Base-by-base conservation (phyloP, 2,888 invertebrate species). In the Pardosa pseudoannulata region DNA sequence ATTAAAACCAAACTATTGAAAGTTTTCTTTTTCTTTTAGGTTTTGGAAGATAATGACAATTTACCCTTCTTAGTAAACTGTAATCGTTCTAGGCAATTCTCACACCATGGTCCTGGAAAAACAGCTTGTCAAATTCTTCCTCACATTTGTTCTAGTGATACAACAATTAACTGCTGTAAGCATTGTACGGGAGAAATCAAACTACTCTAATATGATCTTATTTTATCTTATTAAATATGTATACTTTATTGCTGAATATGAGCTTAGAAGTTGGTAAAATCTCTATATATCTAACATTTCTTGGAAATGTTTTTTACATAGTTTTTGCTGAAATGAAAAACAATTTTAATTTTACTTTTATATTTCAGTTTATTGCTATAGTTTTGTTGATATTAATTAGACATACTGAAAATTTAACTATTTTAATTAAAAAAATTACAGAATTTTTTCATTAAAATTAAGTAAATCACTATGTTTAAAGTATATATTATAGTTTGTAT, bases 101-200 rank as follows among this genome's bases (percentile, higher is more conserved):
- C 28, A 31, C 23, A 32, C 0, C 31, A 19, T 31, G 56, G 31
- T 3, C 72, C 56, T n/a, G 72, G 72, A 11, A 28, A 46, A 16
- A 72, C 31, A 56, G 72, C 72, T 31, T 72, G 72, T 32, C 50
- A 56, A 56, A n/a, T 72, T n/a, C 56, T 72, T 29, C 72, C 72
- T 50, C 72, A 72, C 56, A 23, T 56, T 11, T 72, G 72, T 56
- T 9, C 50, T 6, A 56, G 19, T 29, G 72, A 72, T 19, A 27
- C 72, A 16, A 72, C 72, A 13, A 56, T 72, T 6, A 72, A 72
- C 56, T 72, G 72, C 27, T 72, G 72, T 23, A 56, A 50, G 16
- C 72, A 72, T 2, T 72, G 72, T 32, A 56, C 72, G 19, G 72
- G 72, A 19, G 72, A 72, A 72, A 72, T 72, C 23, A 28, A 72